A percentile compares a stretch with the other conserved stretches of the same genome.
Conservation (phyloP, 2,797 vertebrate species). For the Eulemur albifrons region DNA sequence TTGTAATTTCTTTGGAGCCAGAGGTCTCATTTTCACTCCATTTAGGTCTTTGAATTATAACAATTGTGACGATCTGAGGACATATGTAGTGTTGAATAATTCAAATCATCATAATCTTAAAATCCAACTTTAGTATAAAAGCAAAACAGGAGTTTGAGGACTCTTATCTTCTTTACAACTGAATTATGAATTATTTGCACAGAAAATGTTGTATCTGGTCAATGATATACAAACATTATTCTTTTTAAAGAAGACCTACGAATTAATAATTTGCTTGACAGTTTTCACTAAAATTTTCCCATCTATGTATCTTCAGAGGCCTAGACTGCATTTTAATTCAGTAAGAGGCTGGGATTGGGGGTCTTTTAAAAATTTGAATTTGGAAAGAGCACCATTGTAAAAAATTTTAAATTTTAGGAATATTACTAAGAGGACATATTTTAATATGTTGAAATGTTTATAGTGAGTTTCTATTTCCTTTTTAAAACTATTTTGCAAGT, state of each 20-base stretch:
- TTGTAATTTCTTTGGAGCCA: not conserved
- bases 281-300: not conserved
- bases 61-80: not conserved
- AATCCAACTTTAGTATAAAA: not conserved
- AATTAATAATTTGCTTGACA: not conserved
- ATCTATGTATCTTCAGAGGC: not conserved
- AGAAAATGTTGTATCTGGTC: not conserved
- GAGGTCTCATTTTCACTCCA: not conserved
- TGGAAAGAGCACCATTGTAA: not conserved
- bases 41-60: not conserved
- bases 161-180: not conserved
- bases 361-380: not conserved
- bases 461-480: not conserved
- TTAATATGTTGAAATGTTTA: not conserved
- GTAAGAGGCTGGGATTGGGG: not conserved
- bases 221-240: not conserved
- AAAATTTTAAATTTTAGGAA: not conserved
- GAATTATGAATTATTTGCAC: not conserved
- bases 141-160: not conserved
- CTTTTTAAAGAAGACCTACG: not conserved
- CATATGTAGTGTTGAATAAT: not conserved
- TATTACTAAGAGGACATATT: not conserved
- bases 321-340: not conserved
- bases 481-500: not conserved
- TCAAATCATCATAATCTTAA: conserved; percentile 38